Conservation (phyloP, 2,797 vertebrate species). For the Graptemys geographica region DNA sequence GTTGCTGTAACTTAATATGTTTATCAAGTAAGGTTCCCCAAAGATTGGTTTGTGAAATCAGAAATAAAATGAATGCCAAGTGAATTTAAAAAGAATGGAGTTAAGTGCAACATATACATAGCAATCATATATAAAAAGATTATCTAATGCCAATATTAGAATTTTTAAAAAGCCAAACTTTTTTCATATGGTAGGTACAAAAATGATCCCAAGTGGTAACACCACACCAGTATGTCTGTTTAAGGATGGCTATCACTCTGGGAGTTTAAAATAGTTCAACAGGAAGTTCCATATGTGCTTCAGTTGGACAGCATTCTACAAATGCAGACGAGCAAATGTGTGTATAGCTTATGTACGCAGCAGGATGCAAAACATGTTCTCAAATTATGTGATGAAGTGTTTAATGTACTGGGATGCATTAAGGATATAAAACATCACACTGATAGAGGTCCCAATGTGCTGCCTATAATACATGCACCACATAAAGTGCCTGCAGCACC, state of each 20-base stretch:
- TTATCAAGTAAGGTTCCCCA: background rate
- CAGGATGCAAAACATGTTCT: background rate
- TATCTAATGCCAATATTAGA: background rate
- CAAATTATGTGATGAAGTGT: background rate
- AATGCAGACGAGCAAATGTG: background rate
- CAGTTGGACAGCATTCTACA: background rate
- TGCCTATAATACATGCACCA: too few relatives aligned
- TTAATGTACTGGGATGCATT: background rate
- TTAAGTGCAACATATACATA: background rate
- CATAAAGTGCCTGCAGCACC: too few relatives aligned
- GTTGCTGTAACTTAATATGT: background rate
- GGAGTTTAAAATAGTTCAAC: background rate
- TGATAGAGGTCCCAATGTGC: too few relatives aligned
- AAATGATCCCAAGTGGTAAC: background rate
- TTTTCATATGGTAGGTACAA: background rate
- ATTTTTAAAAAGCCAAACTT: background rate
- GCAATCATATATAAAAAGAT: background rate
- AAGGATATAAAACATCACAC: background rate
- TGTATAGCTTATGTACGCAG: background rate
- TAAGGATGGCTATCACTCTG: background rate
- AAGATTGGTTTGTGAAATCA: background rate
- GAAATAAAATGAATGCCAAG: background rate
- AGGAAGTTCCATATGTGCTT: background rate
- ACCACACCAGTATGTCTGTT: background rate
- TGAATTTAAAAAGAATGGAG: background rate